Base-by-base conservation (phyloP, 2,888 invertebrate species). In the Cheilosia variabilis region DNA sequence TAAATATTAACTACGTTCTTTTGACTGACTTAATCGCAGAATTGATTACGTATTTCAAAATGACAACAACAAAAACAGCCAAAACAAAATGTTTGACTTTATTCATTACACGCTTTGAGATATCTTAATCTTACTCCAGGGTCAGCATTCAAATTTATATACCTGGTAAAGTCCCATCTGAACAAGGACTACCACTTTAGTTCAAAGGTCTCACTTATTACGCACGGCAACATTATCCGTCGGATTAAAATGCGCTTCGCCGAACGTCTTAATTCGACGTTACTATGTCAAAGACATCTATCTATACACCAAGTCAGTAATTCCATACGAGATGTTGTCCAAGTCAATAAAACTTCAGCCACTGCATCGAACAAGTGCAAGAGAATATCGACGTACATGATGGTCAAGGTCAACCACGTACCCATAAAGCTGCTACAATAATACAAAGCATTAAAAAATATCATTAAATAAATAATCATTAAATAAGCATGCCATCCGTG, bases 371-470 rank as follows among this genome's bases (percentile, higher is more conserved):
- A 43, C 57, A 60, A 82, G 63, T 82, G 81, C 66, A 82, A 65
- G 47, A 62, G 71, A 57, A 24, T 47, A 69, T 45, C 31, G 37
- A 60, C 24, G 27, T 17, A 47, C 19, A 17, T 47, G 37, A 72
- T 43, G 37, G 82, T 72, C 82, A 82, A 82, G 82, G 82, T 77
- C 43, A 62, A 66, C 65, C 57, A 79, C 31, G 31, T 31, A 27
- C 6, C 27, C 27, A 45, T 7, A 45, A 2, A 57, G 47, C 60
- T 37, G 37, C 17, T 43, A 13, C 66, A 68, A 6, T 27, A n/a
- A 27, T 37, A 13, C 22, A 31, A 24, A 71, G 24, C 68, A 45
- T 24, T n/a, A n/a, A n/a, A n/a, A n/a, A n/a, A n/a, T n/a, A n/a
- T n/a, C n/a, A n/a, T n/a, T n/a, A n/a, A n/a, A n/a, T n/a, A n/a